Conservation (phyloP, 2,113 vertebrate genomes). For the Xenopus tropicalis region DNA sequence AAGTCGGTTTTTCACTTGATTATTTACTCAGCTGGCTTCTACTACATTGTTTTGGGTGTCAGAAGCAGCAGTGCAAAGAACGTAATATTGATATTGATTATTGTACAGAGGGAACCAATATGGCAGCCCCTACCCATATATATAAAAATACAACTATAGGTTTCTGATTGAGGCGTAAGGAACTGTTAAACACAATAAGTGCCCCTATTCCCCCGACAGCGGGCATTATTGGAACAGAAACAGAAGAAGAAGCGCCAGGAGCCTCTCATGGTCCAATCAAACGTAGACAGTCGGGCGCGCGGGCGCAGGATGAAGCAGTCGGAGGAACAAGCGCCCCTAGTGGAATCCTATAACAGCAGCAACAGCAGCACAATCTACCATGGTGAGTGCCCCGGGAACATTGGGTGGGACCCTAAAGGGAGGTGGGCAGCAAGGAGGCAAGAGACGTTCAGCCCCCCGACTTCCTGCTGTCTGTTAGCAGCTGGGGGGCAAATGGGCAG, state of each 20-base stretch:
- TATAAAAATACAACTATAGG: too few species aligned
- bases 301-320: conserved; percentile 84
- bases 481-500: neutral
- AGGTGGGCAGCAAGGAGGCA: neutral
- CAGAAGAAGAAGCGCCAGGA: conserved; percentile 98
- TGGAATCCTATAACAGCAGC: conserved; percentile 94
- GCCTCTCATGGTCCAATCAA: conserved; percentile 96
- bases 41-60: too few species aligned
- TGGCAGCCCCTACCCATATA: too few species aligned
- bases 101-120: too few species aligned
- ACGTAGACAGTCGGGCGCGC: conserved; percentile 82
- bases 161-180: too few species aligned
- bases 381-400: conserved; percentile 60
- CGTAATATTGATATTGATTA: too few species aligned
- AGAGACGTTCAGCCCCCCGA: too few species aligned
- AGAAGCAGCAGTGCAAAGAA: too few species aligned
- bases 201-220: conserved; percentile 57
- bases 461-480: neutral
- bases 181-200: too few species aligned
- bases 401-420: neutral
- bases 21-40: too few species aligned
- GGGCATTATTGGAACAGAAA: conserved; percentile 92
- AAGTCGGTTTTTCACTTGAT: too few species aligned
- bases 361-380: conserved; percentile 94
- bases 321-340: conserved; percentile 92